A percentile compares a stretch with the other conserved stretches of the same genome.
These are phyloP conservation scores for Hipposideros larvatus DNA, from an alignment of 2,797 vertebrate genomes.

Conservation along the genomic window DNA sequence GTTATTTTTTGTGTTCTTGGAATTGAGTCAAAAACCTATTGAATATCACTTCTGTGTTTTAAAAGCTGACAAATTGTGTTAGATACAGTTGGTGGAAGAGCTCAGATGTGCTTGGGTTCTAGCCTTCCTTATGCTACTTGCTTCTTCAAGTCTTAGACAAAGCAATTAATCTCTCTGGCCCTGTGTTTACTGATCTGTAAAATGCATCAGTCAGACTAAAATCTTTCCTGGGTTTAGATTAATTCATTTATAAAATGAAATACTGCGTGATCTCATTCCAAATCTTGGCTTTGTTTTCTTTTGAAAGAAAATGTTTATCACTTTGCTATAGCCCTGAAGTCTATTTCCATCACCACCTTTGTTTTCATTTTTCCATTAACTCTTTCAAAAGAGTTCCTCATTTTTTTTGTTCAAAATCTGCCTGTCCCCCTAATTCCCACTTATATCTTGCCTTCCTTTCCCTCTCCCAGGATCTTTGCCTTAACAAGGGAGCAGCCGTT, in stretches of 20 bases:
- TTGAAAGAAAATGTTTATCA: constrained; percentile 30
- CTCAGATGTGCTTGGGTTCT: background rate
- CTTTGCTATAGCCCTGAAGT: background rate
- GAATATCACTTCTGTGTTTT: background rate
- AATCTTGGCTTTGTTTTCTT: constrained; percentile 45
- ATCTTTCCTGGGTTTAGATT: constrained; percentile 22
- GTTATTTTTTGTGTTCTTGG: constrained; percentile 57
- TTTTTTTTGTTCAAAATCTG: constrained; percentile 18
- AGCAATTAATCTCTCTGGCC: constrained; percentile 16
- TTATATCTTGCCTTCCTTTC: constrained; percentile 15
- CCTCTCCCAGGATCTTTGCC: background rate
- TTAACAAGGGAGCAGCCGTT: background rate
- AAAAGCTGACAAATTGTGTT: constrained; percentile 31
- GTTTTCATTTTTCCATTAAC: constrained; percentile 22
- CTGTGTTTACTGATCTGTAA: constrained; percentile 58
- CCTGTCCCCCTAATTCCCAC: background rate
- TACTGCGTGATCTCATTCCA: constrained; percentile 27
- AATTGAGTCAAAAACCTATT: constrained; percentile 21
- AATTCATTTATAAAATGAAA: constrained; percentile 55
- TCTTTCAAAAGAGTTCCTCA: constrained; percentile 8
- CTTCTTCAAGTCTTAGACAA: constrained; percentile 11
- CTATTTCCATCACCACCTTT: background rate
- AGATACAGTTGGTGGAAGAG: background rate
- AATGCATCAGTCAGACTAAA: constrained; percentile 24
- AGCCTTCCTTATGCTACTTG: background rate